Evolutionary conservation across 1,140 invertebrate genomes (phyloP).

Genomic region (Pachypsylla venusta): DNA sequence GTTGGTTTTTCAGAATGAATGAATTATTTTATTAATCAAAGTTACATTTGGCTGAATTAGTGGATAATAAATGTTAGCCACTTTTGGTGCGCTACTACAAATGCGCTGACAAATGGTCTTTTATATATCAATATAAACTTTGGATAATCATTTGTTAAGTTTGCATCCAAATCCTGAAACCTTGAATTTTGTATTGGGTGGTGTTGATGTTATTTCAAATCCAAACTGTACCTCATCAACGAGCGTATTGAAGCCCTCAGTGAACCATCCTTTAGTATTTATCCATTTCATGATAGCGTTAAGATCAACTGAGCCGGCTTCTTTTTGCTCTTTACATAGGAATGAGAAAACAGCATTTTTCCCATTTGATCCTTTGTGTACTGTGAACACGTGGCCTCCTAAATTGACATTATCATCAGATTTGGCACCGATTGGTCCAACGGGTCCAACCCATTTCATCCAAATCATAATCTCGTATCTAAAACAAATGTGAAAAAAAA

Average conservation of each 20-base stretch:
- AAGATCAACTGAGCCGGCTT: background rate
- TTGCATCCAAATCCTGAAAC: too few relatives aligned
- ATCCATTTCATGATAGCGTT: conserved; percentile 4
- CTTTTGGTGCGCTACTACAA: too few relatives aligned
- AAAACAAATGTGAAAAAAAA: background rate
- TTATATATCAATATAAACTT: too few relatives aligned
- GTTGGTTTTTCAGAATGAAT: too few relatives aligned
- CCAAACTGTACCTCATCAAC: background rate
- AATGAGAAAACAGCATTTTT: background rate
- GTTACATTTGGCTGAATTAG: too few relatives aligned
- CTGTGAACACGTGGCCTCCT: background rate
- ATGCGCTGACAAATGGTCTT: too few relatives aligned
- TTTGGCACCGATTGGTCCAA: background rate
- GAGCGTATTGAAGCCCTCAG: background rate
- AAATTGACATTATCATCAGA: background rate
- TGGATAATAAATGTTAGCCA: too few relatives aligned
- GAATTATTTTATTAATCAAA: too few relatives aligned
- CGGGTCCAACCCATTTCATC: background rate
- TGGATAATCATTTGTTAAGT: too few relatives aligned
- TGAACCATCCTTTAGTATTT: background rate
- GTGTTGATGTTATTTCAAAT: background rate
- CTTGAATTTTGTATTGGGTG: background rate
- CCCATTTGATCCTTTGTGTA: background rate
- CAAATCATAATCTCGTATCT: conserved; percentile 5
- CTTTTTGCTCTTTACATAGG: background rate